Evolutionary conservation across 1,140 invertebrate species (phyloP).

Genomic region (Argopecten irradians): DNA sequence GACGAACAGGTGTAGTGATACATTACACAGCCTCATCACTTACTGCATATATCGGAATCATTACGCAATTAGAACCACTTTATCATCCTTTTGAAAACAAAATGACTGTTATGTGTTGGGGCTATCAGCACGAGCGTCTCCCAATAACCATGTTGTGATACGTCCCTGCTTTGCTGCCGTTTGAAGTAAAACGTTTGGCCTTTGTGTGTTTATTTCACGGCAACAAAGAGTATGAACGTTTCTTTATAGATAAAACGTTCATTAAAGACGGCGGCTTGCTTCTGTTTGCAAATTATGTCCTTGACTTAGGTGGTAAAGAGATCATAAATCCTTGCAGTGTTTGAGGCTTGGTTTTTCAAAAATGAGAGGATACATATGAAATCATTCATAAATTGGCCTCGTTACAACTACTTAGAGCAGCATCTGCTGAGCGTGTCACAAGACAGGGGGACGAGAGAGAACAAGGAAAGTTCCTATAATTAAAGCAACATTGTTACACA

Average conservation of each 20-base stretch:
- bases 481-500: not conserved
- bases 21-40: not conserved
- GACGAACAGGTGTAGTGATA: not conserved
- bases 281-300: constrained; percentile 17
- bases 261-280: not conserved
- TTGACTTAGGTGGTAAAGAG: not conserved
- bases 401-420: not conserved
- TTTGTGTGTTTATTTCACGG: not conserved
- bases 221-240: not conserved
- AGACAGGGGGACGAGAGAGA: not conserved
- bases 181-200: not conserved
- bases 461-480: not conserved
- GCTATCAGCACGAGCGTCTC: not conserved
- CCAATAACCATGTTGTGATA: not conserved
- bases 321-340: not conserved
- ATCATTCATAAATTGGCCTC: not conserved
- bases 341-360: not conserved
- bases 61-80: constrained; percentile 2
- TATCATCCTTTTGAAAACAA: constrained; percentile 23
- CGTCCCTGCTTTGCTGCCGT: not conserved
- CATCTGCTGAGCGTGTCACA: no score
- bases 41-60: not conserved
- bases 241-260: constrained; percentile 22
- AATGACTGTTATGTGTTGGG: constrained; percentile 1
- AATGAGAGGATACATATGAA: not conserved